These are phyloP conservation scores for Molorchus minor DNA, from an alignment of 2,888 invertebrate genomes.

Conservation along the genomic window DNA sequence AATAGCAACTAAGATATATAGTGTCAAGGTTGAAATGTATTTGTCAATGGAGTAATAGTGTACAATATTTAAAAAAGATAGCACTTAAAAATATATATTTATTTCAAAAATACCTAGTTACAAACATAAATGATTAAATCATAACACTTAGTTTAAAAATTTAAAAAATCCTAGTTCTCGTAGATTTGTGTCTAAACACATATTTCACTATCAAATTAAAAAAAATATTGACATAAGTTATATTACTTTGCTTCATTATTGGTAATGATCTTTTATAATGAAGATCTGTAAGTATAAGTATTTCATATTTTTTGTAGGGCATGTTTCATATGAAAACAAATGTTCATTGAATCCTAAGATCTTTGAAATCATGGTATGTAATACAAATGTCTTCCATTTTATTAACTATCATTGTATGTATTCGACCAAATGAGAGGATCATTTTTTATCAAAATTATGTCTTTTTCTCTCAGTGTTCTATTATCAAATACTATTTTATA, in stretches of 20 bases:
- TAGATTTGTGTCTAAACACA: not conserved
- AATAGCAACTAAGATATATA: too few relatives aligned
- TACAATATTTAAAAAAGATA: too few relatives aligned
- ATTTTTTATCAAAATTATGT: not conserved
- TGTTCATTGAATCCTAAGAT: not conserved
- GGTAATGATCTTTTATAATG: not conserved
- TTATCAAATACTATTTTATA: not conserved
- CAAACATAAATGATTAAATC: too few relatives aligned
- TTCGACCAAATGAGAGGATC: not conserved
- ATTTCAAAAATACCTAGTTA: too few relatives aligned
- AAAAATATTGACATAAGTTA: not conserved
- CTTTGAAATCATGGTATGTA: not conserved
- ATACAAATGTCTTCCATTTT: not conserved
- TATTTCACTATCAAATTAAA: not conserved
- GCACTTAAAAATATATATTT: too few relatives aligned
- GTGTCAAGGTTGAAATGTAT: too few relatives aligned
- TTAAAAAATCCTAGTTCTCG: too few relatives aligned
- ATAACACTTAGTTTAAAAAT: too few relatives aligned
- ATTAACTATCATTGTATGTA: conserved; percentile 1
- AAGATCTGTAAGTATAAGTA: not conserved
- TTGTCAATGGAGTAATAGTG: too few relatives aligned
- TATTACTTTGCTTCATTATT: not conserved
- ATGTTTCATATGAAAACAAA: not conserved
- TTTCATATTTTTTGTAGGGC: not conserved
- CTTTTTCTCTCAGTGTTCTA: not conserved